phyloP scores from a whole-genome alignment of 2,113 vertebrate genomes.

The Malurus elegans region DNA sequence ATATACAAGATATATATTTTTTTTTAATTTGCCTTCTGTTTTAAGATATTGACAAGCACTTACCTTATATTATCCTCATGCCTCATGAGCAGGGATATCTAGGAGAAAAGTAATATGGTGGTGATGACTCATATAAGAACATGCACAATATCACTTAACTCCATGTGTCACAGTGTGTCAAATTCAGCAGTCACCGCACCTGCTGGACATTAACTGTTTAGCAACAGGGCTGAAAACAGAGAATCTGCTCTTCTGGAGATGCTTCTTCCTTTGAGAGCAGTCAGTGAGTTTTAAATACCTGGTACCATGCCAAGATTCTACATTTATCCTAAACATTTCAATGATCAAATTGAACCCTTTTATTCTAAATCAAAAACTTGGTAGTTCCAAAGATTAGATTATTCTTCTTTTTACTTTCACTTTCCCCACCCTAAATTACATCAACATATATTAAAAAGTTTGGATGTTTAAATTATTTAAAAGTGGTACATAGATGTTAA shows the following conservation, averaged over 20 bases:
- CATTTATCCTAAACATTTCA: not conserved
- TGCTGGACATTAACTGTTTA: not conserved
- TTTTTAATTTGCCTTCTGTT: not conserved
- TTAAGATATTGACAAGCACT: not conserved
- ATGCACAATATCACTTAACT: not conserved
- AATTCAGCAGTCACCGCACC: not conserved
- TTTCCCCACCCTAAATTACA: fast-evolving
- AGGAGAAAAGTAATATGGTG: not conserved
- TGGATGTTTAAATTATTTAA: not conserved
- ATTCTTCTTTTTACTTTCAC: not conserved
- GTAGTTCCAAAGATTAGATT: not conserved
- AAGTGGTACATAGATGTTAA: not conserved
- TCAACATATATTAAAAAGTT: fast-evolving
- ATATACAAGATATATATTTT: not conserved
- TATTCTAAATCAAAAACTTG: not conserved
- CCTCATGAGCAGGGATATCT: not conserved
- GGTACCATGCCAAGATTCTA: not conserved
- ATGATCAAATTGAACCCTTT: not conserved
- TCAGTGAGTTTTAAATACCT: not conserved
- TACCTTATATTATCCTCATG: not conserved
- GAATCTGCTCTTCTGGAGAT: not conserved
- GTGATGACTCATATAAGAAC: not conserved
- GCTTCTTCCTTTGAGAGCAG: not conserved
- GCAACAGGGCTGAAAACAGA: not conserved
- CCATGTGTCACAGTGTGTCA: not conserved